Evolutionary conservation across 1,140 invertebrate species (phyloP).

Genomic region (Asobara japonica): DNA sequence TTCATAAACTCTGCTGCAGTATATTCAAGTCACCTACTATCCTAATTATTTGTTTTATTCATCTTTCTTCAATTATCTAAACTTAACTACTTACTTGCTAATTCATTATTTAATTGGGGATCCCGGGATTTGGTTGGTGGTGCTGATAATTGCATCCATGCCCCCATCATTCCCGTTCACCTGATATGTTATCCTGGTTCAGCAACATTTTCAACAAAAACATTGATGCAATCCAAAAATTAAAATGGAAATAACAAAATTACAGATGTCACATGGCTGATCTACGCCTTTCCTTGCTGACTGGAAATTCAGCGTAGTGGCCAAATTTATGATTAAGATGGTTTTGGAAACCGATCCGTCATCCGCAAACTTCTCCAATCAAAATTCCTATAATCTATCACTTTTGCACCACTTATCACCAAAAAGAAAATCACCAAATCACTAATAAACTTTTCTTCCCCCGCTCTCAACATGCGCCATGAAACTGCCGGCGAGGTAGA

Average conservation of each 20-base stretch:
- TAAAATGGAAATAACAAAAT: constrained; percentile 27
- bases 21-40: constrained; percentile 4
- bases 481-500: neutral
- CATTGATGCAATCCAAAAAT: neutral
- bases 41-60: neutral
- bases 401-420: constrained; percentile 5
- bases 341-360: constrained; percentile 11
- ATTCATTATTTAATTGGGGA: constrained; percentile 21
- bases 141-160: constrained; percentile 25
- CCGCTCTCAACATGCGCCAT: neutral
- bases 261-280: constrained; percentile 41
- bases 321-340: constrained; percentile 4
- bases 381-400: constrained; percentile 20
- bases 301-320: constrained; percentile 40
- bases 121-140: neutral
- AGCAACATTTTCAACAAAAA: constrained; percentile 50
- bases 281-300: constrained; percentile 54
- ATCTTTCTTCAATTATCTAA: constrained; percentile 41
- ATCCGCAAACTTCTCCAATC: neutral
- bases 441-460: neutral
- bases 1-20: neutral
- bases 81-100: constrained; percentile 49
- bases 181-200: constrained; percentile 66
- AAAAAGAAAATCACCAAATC: constrained; percentile 12
- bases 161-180: constrained; percentile 30